phyloP scores from a whole-genome alignment of 2,888 invertebrate genomes.

The Sesia bembeciformis region DNA sequence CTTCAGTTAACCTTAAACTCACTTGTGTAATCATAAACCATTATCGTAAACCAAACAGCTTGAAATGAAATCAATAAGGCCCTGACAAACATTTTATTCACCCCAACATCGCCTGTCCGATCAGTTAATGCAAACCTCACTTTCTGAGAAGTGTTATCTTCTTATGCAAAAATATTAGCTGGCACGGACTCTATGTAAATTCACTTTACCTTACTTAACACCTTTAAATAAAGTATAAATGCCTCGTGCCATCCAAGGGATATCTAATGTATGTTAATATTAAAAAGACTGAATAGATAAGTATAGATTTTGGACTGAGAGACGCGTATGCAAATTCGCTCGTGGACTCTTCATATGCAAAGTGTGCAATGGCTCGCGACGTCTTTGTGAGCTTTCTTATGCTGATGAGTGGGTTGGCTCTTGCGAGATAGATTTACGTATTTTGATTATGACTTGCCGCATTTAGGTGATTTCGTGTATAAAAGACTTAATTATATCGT shows the following conservation, averaged over 20 bases:
- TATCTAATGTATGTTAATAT: slow-evolving; percentile 36
- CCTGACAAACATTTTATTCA: slow-evolving; percentile 12
- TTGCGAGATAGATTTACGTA: slow-evolving; percentile 21
- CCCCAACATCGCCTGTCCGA: slow-evolving; percentile 22
- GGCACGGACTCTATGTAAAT: slow-evolving; percentile 71
- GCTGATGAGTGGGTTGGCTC: slow-evolving; percentile 27
- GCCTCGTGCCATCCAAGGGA: slow-evolving; percentile 43
- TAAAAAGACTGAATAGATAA: slow-evolving; percentile 45
- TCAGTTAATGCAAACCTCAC: slow-evolving; percentile 32
- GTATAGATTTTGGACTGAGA: slow-evolving; percentile 46
- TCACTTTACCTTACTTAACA: slow-evolving; percentile 42
- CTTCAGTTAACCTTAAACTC: too few relatives aligned
- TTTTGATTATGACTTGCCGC: slow-evolving; percentile 21
- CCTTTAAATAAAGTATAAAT: slow-evolving; percentile 44
- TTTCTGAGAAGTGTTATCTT: slow-evolving; percentile 59
- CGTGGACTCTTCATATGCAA: slow-evolving; percentile 71
- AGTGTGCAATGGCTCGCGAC: slow-evolving; percentile 43
- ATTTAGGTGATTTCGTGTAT: neutral
- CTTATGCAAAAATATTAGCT: slow-evolving; percentile 70
- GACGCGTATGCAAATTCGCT: slow-evolving; percentile 61
- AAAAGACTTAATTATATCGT: neutral
- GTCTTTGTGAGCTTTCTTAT: slow-evolving; percentile 43
- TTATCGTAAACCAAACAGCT: slow-evolving; percentile 28
- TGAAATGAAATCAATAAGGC: slow-evolving; percentile 27
- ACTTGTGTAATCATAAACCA: too few relatives aligned